Percentiles rank a stretch among this genome's conserved stretches.
Evolutionary conservation across 1,140 invertebrate genomes (phyloP).

Genomic region (Caerostris darwini): DNA sequence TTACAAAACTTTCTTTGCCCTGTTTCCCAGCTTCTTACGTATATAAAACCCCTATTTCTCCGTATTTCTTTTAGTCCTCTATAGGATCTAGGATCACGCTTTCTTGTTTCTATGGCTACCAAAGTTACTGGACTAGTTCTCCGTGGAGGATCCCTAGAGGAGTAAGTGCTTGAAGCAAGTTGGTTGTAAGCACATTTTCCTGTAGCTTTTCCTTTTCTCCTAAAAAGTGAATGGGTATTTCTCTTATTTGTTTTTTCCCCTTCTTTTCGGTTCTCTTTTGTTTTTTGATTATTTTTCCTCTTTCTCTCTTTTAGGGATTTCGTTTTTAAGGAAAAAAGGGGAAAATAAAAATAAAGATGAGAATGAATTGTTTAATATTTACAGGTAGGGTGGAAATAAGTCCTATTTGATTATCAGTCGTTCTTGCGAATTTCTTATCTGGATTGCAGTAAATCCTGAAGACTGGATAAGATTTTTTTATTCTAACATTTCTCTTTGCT

Average conservation of each 20-base stretch:
- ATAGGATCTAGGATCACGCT: conserved; percentile 9
- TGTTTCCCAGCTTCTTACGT: conserved; percentile 19
- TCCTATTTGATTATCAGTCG: not conserved
- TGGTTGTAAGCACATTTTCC: conserved; percentile 33
- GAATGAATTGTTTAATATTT: conserved; percentile 45
- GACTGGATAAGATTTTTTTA: not conserved
- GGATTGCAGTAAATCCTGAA: not conserved
- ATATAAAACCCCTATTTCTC: conserved; percentile 10
- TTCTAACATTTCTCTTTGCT: too few relatives aligned
- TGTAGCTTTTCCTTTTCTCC: not conserved
- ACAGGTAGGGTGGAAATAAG: not conserved
- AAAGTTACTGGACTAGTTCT: conserved; percentile 41
- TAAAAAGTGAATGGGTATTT: conserved; percentile 45
- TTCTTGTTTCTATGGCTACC: conserved; percentile 47
- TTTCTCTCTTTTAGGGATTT: not conserved
- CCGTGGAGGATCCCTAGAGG: not conserved
- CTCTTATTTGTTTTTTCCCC: not conserved
- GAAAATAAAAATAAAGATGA: not conserved
- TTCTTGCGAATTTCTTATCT: not conserved
- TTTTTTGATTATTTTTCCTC: too few relatives aligned
- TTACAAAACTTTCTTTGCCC: not conserved
- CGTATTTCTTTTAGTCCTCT: not conserved
- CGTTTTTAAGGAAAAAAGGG: not conserved
- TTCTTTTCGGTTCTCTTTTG: not conserved
- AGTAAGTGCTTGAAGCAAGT: not conserved